Base-by-base conservation (phyloP, 1,140 invertebrate species). In the Drosophila insularis region DNA sequence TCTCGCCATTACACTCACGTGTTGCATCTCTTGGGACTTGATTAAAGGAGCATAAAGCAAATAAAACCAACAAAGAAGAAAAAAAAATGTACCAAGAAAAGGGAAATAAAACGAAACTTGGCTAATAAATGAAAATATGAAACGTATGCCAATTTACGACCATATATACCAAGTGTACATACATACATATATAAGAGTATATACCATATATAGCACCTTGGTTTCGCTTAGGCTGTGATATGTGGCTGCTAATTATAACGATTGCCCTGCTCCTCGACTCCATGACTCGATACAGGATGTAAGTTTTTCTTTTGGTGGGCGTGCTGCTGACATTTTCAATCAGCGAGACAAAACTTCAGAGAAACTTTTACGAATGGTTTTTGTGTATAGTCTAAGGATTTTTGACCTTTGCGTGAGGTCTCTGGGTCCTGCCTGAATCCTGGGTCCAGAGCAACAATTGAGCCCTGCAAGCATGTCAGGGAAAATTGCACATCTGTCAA, bases 1-100 rank as follows among this genome's bases (percentile, higher is more conserved):
- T 21, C 19, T 68, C 60, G 59, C 56, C 23, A 46, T 43, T 46
- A 50, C 59, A 69, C 68, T 90, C 89, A 91, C 89, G 89, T 91
- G 89, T 91, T 91, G 89, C 89, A 89, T 91, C 89, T 90, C 89
- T 56, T 69, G 89, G 85, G 89, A 91, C 77, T 86, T 91, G 86
- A 90, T 91, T 91, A 91, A 91, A 87, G 81, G 54, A 67, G 56
- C 84, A 89, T 89, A 89, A 89, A 89, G 86, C 86, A 90, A 89
- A 89, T 87, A 87, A 86, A 71, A 78, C 46, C 68, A 56, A 60
- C 53, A 55, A 78, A 71, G 53, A 21, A 27, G 21, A 21, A 21
- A 21, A 2, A 21, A 21, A 21, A 21, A 21, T 1, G 21, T 21
- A 21, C 21, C 21, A 21, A 21, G 21, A 27, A 27, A 27, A 27